Conservation (phyloP, 2,888 invertebrate species). For the Ennomos erosarius region DNA sequence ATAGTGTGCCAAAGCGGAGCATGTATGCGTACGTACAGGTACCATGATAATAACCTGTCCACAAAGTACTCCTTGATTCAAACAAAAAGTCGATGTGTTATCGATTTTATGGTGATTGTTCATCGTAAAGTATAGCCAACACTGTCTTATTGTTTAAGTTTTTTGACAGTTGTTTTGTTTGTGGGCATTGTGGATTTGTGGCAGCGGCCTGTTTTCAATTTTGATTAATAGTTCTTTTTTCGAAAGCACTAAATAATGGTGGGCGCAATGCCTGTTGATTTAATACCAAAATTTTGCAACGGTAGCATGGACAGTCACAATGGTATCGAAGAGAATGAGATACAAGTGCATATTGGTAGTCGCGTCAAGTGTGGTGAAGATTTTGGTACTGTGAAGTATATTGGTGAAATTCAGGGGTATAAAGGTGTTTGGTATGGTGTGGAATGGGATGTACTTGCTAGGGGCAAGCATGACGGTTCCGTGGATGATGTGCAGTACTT, state of each 20-base stretch:
- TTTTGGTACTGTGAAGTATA: slow-evolving; percentile 87
- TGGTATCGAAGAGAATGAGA: slow-evolving; percentile 75
- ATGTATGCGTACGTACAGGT: too few relatives aligned
- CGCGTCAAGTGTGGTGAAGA: slow-evolving; percentile 74
- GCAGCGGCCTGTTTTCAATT: slow-evolving; percentile 68
- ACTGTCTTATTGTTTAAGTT: too few relatives aligned
- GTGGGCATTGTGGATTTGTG: slow-evolving; percentile 13
- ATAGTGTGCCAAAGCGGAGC: too few relatives aligned
- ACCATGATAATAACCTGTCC: too few relatives aligned
- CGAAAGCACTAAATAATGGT: slow-evolving; percentile 80
- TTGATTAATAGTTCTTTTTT: slow-evolving; percentile 78
- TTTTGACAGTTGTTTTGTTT: slow-evolving; percentile 43
- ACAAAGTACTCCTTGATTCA: too few relatives aligned
- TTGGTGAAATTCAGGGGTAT: slow-evolving; percentile 90
- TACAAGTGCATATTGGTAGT: slow-evolving; percentile 79
- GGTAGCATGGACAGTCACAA: slow-evolving; percentile 80
- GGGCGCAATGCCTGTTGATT: slow-evolving; percentile 83
- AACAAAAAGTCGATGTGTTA: too few relatives aligned
- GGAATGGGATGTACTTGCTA: slow-evolving; percentile 96
- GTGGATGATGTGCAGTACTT: slow-evolving; percentile 94
- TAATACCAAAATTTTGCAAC: slow-evolving; percentile 83
- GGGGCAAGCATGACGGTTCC: slow-evolving; percentile 97
- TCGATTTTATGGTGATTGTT: too few relatives aligned
- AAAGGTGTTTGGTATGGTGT: slow-evolving; percentile 95
- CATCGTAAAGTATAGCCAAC: too few relatives aligned